Conservation (phyloP, 2,888 invertebrate species). For the Nomada ruficornis region DNA sequence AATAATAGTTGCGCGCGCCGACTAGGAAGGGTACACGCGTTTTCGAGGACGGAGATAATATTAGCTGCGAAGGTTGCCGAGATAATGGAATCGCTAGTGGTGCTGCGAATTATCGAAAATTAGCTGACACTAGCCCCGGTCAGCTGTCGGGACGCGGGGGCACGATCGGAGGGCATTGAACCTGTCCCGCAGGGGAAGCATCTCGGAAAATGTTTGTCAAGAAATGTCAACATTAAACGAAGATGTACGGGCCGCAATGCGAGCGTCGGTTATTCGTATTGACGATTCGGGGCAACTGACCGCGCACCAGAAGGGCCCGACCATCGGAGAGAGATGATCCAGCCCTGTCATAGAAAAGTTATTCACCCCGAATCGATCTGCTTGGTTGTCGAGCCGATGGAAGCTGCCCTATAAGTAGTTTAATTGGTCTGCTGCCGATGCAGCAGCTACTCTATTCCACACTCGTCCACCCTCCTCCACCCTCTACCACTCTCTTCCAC, state of each 20-base stretch:
- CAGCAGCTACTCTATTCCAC: slow-evolving; percentile 4
- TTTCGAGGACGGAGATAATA: slow-evolving; percentile 39
- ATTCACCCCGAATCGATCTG: slow-evolving; percentile 68
- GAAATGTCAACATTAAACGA: no score
- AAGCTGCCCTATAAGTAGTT: slow-evolving; percentile 63
- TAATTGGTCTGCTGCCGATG: slow-evolving; percentile 66
- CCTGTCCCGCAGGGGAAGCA: slow-evolving; percentile 19
- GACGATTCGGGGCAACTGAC: slow-evolving; percentile 27
- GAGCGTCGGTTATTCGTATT: no score
- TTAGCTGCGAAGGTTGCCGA: slow-evolving; percentile 52
- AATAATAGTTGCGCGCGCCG: neutral
- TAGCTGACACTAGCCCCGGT: slow-evolving; percentile 54
- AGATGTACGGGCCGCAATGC: no score
- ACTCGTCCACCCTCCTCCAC: neutral
- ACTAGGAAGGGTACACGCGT: slow-evolving; percentile 11
- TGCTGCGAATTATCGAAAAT: slow-evolving; percentile 68
- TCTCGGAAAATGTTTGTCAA: no score
- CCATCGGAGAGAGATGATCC: slow-evolving; percentile 36
- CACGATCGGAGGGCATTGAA: slow-evolving; percentile 51
- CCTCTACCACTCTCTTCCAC: neutral
- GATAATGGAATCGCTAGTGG: slow-evolving; percentile 61
- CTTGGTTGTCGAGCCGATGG: slow-evolving; percentile 59
- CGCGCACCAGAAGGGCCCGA: slow-evolving; percentile 36
- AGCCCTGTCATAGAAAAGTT: slow-evolving; percentile 50
- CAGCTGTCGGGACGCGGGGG: neutral